A percentile compares a stretch with the other conserved stretches of the same genome.
Evolutionary conservation across 1,140 invertebrate genomes (phyloP).

Genomic region (Wasmannia auropunctata): DNA sequence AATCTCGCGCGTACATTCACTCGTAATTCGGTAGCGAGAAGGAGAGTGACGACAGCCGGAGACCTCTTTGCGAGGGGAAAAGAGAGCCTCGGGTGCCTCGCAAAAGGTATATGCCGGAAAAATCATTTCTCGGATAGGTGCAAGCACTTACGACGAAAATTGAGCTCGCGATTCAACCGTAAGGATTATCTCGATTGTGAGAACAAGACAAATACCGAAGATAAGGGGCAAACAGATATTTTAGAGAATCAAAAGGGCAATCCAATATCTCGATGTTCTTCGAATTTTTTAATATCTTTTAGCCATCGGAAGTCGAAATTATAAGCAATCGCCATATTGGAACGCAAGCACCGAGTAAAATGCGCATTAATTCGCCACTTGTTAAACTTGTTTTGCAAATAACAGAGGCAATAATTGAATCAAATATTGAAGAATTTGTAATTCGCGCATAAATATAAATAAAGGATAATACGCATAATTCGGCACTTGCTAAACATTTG

Average conservation of each 20-base stretch:
- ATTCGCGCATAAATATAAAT: background rate
- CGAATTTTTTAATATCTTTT: background rate
- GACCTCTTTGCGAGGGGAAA: background rate
- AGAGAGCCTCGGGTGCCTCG: background rate
- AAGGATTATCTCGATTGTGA: no score
- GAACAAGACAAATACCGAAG: background rate
- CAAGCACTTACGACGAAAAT: background rate
- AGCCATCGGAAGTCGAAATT: background rate
- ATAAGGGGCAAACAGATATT: background rate
- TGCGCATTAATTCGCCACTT: background rate
- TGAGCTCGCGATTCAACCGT: background rate
- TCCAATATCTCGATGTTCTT: background rate
- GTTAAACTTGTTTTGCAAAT: background rate
- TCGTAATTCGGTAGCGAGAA: background rate
- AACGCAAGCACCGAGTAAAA: background rate
- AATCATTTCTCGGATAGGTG: background rate
- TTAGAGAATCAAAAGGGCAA: background rate
- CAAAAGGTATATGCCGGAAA: background rate
- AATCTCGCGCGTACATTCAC: background rate
- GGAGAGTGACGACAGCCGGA: background rate
- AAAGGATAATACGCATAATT: background rate
- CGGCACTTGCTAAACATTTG: background rate
- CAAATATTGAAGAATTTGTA: background rate
- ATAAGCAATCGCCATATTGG: background rate
- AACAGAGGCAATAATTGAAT: background rate